A percentile compares a stretch with the other conserved stretches of the same genome.
Conservation (phyloP, 2,113 vertebrate species). For the Varanus salvator region DNA sequence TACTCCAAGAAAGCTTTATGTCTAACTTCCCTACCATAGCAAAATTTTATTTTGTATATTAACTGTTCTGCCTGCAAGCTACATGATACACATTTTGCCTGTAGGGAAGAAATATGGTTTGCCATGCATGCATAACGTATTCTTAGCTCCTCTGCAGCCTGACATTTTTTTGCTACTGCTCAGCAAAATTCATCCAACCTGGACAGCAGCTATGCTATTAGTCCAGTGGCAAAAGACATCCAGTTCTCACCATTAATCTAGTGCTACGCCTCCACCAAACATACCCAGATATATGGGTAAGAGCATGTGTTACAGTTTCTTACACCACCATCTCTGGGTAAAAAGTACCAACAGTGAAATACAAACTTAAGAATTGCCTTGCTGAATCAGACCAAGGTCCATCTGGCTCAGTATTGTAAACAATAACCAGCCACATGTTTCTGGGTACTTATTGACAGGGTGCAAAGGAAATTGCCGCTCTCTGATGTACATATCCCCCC, state of each 20-base stretch:
- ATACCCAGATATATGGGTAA: background rate
- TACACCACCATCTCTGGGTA: background rate
- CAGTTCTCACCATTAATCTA: background rate
- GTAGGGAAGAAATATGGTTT: background rate
- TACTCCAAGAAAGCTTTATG: slow-evolving; percentile 49
- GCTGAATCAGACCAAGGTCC: background rate
- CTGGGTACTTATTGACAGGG: too few species aligned
- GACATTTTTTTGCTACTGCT: background rate
- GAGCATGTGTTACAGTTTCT: background rate
- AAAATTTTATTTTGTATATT: background rate
- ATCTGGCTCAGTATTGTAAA: background rate
- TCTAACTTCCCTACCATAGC: background rate
- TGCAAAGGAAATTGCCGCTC: background rate
- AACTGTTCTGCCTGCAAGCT: background rate
- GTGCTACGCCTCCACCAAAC: background rate
- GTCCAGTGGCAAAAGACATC: background rate
- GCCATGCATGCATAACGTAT: background rate
- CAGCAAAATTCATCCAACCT: slow-evolving; percentile 10
- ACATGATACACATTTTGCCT: background rate
- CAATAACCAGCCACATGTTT: background rate
- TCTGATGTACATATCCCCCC: background rate
- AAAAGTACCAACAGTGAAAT: background rate
- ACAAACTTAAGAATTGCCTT: background rate
- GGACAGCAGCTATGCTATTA: slow-evolving; percentile 6
- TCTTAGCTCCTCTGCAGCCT: background rate